Evolutionary conservation across 2,113 vertebrate genomes (phyloP), one percentile per base, ranked within the genome.

Genomic region (Oncorhynchus kisutch): DNA sequence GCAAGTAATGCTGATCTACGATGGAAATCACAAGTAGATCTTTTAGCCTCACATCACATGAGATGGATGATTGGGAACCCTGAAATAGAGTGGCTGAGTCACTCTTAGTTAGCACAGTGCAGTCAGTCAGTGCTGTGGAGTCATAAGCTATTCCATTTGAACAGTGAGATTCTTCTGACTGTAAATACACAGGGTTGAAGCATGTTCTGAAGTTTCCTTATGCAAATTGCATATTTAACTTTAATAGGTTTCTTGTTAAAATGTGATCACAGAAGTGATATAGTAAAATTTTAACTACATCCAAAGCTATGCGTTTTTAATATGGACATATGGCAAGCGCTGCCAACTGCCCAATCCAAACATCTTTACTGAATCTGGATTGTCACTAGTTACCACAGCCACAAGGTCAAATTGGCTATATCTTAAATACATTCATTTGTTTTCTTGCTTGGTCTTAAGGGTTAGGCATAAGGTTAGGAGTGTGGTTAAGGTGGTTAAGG

Each of bases 41-140:
- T 84, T 91, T 16, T 22, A 62, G 20, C n/a, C 9, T 62, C n/a
- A 9, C 81, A 84, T 88, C 85, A 87, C 85, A 79, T 81, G 87
- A 84, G 76, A 78, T 78, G 67, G 76, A 81, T 81, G 80, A 84
- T 78, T 25, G 75, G 14, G 84, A 59, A 24, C 87, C 83, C 86
- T 84, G 86, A 91, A 91, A 90, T 91, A 90, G 89, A 91, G 85
- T 82, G 89, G 85, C 87, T 74, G 78, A 79, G 86, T 90, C 87
- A 87, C 87, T 83, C 84, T 87, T 45, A 45, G 39, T 45, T 45
- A 45, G 39, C 39, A 45, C 9, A 45, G 39, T 45, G 9, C 9
- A 45, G 81, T 90, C 86, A 83, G 71, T 84, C 80, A 82, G 86
- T 91, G 84, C 84, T 78, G 86, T 79, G 82, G 87, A 91, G 87